Conservation (phyloP, 2,797 vertebrate genomes). For the Neoniphon sammara region DNA sequence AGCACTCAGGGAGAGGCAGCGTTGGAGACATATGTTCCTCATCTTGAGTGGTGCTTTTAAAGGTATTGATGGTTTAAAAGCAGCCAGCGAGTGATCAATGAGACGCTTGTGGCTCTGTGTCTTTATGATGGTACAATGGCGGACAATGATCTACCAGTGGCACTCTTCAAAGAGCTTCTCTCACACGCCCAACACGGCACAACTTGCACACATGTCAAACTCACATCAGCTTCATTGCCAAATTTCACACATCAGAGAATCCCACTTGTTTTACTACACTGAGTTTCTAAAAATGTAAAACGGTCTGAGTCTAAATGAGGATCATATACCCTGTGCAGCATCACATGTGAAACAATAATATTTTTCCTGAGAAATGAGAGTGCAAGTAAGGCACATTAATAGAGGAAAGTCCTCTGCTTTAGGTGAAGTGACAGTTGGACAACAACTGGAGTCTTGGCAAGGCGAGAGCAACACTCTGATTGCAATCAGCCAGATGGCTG, state of each 20-base stretch:
- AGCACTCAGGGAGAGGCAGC: conserved; percentile 65
- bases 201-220: conserved; percentile 28
- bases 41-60: conserved; percentile 82
- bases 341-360: background rate
- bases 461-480: conserved; percentile 63
- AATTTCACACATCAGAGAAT: background rate
- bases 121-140: conserved; percentile 49
- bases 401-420: conserved; percentile 37
- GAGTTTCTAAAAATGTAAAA: too few species aligned
- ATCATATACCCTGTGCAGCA: background rate
- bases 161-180: conserved; percentile 19
- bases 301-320: background rate
- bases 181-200: conserved; percentile 20
- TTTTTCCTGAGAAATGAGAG: background rate
- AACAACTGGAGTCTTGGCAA: conserved; percentile 74
- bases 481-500: conserved; percentile 79
- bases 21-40: conserved; percentile 77
- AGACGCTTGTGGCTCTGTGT: conserved; percentile 67
- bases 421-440: conserved; percentile 67
- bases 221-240: background rate
- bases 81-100: conserved; percentile 79
- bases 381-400: conserved; percentile 28
- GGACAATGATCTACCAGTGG: conserved; percentile 47
- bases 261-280: conserved; percentile 6
- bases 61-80: conserved; percentile 85